phyloP scores from a whole-genome alignment of 92 coral and sea anemone species.

The Umimayanthus chanpuru region DNA sequence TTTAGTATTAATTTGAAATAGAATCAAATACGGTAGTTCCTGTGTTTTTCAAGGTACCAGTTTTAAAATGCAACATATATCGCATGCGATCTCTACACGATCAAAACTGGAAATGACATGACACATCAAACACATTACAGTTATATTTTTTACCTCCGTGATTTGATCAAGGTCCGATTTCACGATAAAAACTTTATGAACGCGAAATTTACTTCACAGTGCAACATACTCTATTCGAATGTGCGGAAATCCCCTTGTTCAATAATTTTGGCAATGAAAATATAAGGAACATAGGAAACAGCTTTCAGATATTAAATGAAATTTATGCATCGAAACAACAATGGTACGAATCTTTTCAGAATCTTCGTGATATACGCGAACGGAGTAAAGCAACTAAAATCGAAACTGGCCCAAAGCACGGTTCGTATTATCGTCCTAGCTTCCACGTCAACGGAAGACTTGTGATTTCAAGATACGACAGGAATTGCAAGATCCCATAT shows the following conservation, averaged over 20 bases:
- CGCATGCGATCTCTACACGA: conserved; percentile 10
- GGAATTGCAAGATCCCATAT: conserved; percentile 16
- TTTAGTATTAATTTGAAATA: background rate
- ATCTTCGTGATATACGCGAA: background rate
- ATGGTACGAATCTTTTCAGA: conserved; percentile 36
- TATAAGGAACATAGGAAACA: conserved; percentile 37
- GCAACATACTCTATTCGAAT: background rate
- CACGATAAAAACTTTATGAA: background rate
- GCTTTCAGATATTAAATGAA: conserved; percentile 29
- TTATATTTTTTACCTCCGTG: conserved; percentile 20
- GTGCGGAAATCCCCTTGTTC: conserved; percentile 25
- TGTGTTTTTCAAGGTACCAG: conserved; percentile 1
- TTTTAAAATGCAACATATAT: background rate
- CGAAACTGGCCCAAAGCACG: conserved; percentile 18
- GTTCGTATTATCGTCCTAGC: background rate
- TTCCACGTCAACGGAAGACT: conserved; percentile 15
- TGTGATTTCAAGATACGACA: background rate
- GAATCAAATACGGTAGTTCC: background rate
- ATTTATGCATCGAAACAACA: conserved; percentile 43
- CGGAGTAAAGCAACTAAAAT: conserved; percentile 11
- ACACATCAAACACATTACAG: conserved; percentile 33
- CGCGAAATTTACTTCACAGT: background rate
- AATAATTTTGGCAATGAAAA: conserved; percentile 1
- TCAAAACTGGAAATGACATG: conserved; percentile 31
- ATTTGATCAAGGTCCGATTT: conserved; percentile 34